A percentile compares a stretch with the other conserved stretches of the same genome.
These are phyloP conservation scores for Podotricha telesiphe DNA, from an alignment of 2,888 invertebrate genomes.

Conservation along the genomic window DNA sequence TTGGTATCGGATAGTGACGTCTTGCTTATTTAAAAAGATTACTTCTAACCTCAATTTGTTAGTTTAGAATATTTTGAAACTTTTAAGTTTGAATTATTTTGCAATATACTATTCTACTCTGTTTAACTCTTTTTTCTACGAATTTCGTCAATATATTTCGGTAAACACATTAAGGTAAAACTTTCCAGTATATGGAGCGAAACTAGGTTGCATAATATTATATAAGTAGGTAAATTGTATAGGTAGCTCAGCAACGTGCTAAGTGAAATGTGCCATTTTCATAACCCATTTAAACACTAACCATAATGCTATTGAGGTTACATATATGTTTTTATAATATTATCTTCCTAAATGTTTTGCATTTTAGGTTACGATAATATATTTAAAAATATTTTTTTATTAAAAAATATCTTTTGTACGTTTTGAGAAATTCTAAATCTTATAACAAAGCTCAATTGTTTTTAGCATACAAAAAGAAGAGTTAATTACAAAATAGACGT, in stretches of 20 bases:
- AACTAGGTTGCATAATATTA: conserved; percentile 26
- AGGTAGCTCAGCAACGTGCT: conserved; percentile 16
- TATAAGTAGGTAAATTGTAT: neutral
- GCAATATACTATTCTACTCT: no score
- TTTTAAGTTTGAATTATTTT: no score
- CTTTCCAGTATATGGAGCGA: neutral
- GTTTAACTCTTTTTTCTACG: no score
- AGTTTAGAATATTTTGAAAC: no score
- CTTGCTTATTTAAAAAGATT: no score
- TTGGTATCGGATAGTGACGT: no score
- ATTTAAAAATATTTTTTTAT: neutral
- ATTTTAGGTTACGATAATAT: neutral
- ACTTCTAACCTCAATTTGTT: no score
- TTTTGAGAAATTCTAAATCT: no score
- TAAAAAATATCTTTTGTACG: no score
- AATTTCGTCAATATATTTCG: neutral
- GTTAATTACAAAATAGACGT: no score
- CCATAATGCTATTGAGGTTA: neutral
- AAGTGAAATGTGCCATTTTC: conserved; percentile 31
- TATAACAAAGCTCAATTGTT: no score
- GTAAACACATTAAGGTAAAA: neutral
- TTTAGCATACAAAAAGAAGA: neutral
- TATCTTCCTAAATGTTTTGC: neutral
- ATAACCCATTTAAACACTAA: conserved; percentile 33
- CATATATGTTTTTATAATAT: neutral